Evolutionary conservation across 1,140 invertebrate species (phyloP), one percentile per base, ranked within the genome.

Genomic region (Bombus picipes): DNA sequence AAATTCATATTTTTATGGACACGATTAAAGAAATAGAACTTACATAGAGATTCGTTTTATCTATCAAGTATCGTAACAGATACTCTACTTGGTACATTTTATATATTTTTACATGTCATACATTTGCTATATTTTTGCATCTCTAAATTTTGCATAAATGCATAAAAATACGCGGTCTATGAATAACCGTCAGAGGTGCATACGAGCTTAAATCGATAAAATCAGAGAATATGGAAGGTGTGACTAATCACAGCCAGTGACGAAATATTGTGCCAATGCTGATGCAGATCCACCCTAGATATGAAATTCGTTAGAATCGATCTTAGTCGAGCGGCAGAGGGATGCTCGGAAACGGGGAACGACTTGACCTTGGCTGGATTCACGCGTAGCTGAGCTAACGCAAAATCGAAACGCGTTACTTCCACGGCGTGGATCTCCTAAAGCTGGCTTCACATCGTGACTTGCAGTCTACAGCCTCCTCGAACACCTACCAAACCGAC

Each of bases 341-440:
- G 90, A 93, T 91, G 90, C 92, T 92, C 89, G 86, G 92, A 93
- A 92, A 90, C 93, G 91, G 92, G 92, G 92, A 93, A 92, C 92
- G 94, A 95, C 94, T 95, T 95, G 95, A 95, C 95, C 95, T 95
- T 95, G 95, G 94, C 94, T 95, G 93, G 94, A 94, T 95, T 95
- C 94, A 95, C 95, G 94, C 94, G 94, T 95, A 95, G 94, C 93
- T 95, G 95, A 92, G 92, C 95, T 95, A 95, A 95, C 94, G 94
- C 92, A 95, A 95, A 95, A 95, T 95, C 95, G 95, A 95, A 95
- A 94, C 94, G 93, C 93, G 95, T 95, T 95, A 95, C 94, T 95
- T 95, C 95, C 95, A 95, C 94, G 88, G 92, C 93, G 88, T 95
- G 94, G 93, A 94, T 95, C 94, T 93, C 93, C 94, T 93, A 95